Base-by-base conservation (phyloP, 2,797 vertebrate species). In the Enteromius anoplus region DNA sequence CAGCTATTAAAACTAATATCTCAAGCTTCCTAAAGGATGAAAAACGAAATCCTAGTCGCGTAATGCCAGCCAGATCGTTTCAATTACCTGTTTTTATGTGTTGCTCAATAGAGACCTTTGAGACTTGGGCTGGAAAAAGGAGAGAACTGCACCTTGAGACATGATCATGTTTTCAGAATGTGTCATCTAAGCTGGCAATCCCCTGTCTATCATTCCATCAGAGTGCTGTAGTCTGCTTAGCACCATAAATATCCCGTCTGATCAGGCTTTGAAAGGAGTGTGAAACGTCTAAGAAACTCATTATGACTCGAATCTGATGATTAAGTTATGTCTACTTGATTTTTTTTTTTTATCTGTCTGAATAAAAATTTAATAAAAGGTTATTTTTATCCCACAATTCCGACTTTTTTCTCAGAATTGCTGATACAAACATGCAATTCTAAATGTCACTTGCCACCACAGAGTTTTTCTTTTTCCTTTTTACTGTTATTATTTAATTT, bases 161-260 rank as follows among this genome's bases (percentile, higher is more conserved):
- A 75, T 78, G 88, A 91, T 89, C 87, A 86, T 87, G 89, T 91
- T 93, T 91, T 93, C 89, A 93, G 88, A 85, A 89, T 83, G 90
- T 93, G 90, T 91, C 92, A 92, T 91, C 90, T 92, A 91, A 90
- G 89, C 92, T 93, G 89, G 90, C 89, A 92, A 92, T 89, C 87
- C 83, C 89, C 90, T 91, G 34, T 83, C 69, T 86, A 66, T 83
- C 80, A 90, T 93, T 93, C 93, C 92, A 90, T 91, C 93, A 91
- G 79, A 72, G 62, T n/a, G n/a, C n/a, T n/a, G n/a, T n/a, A n/a
- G n/a, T n/a, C n/a, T 85, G 65, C 29, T 87, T 66, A 79, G 60
- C 42, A 88, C 86, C 23, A 87, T 88, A 90, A 89, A 93, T 90
- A 89, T 91, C 77, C 84, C 21, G 91, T 92, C 90, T 94, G 91